Base-by-base conservation (phyloP, 2,113 vertebrate species). In the Hipposideros armiger region DNA sequence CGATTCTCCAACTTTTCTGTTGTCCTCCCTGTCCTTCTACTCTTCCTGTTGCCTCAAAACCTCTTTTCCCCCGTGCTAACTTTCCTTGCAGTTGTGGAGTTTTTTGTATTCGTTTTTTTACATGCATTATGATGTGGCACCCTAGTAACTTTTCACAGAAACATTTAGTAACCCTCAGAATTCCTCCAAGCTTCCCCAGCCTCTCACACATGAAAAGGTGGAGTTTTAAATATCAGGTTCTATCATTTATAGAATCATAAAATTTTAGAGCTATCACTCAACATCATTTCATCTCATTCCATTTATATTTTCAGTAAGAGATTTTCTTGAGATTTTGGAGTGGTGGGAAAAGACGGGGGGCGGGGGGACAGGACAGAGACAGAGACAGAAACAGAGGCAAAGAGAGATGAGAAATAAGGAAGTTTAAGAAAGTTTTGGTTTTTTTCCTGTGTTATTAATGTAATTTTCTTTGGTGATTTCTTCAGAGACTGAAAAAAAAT, bases 221-320 rank as follows among this genome's bases (percentile, higher is more conserved):
- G 86, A 58, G 80, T 90, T 95, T 95, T 94, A 90, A 95, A 82
- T 92, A 94, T 94, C 54, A 96, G 45, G 2, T 85, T 94, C 45
- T 85, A 78, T 94, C 84, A 77, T 88, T 90, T 90, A 94, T 73
- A 81, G 60, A 96, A 82, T 95, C 47, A 82, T 89, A 90, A 72
- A 73, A 90, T 83, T 92, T 90, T 96, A 92, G 80, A 94, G 28
- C 66, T 77, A 69, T 50, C 4, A 5, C 6, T 62, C 62, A 60
- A 69, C 22, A 95, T 84, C 45, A 60, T 60, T 91, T 95, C 77
- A 91, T 87, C 16, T 94, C 30, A 95, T 47, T 93, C 30, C 42
- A 45, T 88, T 89, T 45, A 69, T 87, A 42, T 50, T 95, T 88
- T 87, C 26, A 88, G 30, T 50, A 60, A 88, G 90, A 86, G 22